Conservation (phyloP, 2,113 vertebrate genomes). For the Anolis sagrei region DNA sequence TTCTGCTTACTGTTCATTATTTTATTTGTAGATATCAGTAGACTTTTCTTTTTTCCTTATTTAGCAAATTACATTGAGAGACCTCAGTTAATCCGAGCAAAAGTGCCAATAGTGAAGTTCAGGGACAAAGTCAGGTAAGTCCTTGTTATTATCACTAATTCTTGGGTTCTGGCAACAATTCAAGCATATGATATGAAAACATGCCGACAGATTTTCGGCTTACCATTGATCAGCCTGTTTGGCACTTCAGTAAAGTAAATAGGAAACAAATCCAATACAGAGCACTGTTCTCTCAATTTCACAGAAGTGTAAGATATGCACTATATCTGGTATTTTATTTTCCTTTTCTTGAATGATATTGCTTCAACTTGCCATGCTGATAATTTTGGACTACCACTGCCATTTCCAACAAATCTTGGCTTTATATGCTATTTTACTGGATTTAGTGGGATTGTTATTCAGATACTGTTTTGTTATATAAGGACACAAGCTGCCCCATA, state of each 20-base stretch:
- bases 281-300: background rate
- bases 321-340: background rate
- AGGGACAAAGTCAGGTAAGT: slow-evolving; percentile 93
- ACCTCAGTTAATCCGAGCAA: slow-evolving; percentile 93
- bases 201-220: fast-evolving
- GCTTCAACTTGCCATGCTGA: too few relatives aligned
- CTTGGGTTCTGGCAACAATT: background rate
- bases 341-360: too few relatives aligned
- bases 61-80: slow-evolving; percentile 85
- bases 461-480: too few relatives aligned
- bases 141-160: background rate
- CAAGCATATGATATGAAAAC: background rate
- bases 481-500: too few relatives aligned
- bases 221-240: background rate
- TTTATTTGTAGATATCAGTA: slow-evolving; percentile 18
- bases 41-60: background rate
- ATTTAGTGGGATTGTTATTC: background rate
- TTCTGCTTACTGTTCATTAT: background rate
- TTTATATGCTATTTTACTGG: background rate
- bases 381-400: background rate
- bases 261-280: background rate
- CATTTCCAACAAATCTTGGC: background rate
- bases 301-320: background rate
- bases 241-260: too few relatives aligned
- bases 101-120: slow-evolving; percentile 97